Conservation (phyloP, 2,888 invertebrate species). For the Syritta pipiens region DNA sequence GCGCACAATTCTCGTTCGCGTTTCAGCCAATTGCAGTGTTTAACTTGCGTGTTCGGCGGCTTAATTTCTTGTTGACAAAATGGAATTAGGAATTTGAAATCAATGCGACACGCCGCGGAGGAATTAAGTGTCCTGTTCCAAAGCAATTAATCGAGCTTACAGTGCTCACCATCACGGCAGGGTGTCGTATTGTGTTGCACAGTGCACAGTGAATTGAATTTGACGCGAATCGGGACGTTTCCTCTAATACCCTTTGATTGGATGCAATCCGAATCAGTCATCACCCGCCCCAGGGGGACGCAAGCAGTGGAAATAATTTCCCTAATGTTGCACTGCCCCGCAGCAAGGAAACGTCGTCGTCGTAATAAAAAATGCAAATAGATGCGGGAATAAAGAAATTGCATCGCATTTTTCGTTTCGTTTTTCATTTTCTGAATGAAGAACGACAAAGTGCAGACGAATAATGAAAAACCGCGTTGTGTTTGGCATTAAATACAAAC, state of each 20-base stretch:
- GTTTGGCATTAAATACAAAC: conserved; percentile 14
- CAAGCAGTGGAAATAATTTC: conserved; percentile 4
- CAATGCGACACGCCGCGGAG: background rate
- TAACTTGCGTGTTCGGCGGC: background rate
- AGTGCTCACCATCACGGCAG: too few species aligned
- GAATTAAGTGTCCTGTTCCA: conserved; percentile 10
- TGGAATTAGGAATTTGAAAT: conserved; percentile 16
- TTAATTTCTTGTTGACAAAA: conserved; percentile 32
- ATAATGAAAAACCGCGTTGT: conserved; percentile 19
- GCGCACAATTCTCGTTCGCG: too few species aligned
- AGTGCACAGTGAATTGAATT: background rate
- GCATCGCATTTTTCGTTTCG: background rate
- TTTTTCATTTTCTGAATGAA: conserved; percentile 1
- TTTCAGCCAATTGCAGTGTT: background rate
- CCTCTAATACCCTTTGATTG: conserved; percentile 23
- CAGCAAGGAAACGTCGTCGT: conserved; percentile 10
- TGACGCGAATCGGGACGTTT: conserved; percentile 23
- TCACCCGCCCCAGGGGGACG: background rate
- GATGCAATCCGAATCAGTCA: conserved; percentile 21
- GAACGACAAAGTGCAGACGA: conserved; percentile 3
- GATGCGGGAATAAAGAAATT: conserved; percentile 15
- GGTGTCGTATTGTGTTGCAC: too few species aligned
- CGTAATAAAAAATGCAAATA: conserved; percentile 37
- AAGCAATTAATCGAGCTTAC: conserved; percentile 27
- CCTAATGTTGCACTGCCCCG: background rate